Evolutionary conservation across 2,888 invertebrate species (phyloP).

Genomic region (Exephanes ischioxanthus): DNA sequence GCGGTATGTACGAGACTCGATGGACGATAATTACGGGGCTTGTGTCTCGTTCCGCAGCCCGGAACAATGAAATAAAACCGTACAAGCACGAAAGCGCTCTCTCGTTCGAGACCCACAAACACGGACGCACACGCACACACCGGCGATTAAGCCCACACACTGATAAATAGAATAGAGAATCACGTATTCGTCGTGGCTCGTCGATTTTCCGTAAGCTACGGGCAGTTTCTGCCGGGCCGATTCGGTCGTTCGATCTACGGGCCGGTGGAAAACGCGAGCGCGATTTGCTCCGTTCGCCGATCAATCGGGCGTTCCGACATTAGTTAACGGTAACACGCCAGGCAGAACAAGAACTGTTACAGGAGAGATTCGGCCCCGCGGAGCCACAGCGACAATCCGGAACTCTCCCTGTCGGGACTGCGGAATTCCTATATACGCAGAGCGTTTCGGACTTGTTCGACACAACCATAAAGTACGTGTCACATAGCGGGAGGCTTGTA

Average conservation of each 20-base stretch:
- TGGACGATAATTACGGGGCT: constrained; percentile 69
- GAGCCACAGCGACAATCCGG: no score
- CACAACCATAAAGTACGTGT: constrained; percentile 80
- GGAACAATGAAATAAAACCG: constrained; percentile 67
- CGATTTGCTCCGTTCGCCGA: constrained; percentile 56
- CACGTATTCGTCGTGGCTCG: constrained; percentile 49
- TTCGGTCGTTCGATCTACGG: constrained; percentile 6
- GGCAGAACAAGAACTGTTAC: constrained; percentile 79
- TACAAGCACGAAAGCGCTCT: constrained; percentile 28
- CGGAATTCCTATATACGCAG: not conserved
- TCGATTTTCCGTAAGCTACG: constrained; percentile 59
- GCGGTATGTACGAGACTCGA: constrained; percentile 62
- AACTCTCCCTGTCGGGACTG: not conserved
- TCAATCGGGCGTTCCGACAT: constrained; percentile 75
- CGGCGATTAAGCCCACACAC: not conserved
- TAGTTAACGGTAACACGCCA: constrained; percentile 79
- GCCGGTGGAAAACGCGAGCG: constrained; percentile 5
- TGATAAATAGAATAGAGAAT: constrained; percentile 30
- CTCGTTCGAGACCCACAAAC: not conserved
- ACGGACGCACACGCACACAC: not conserved
- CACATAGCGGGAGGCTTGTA: constrained; percentile 66
- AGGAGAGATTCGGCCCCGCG: constrained; percentile 65
- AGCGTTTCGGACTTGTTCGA: constrained; percentile 74
- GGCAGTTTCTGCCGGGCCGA: constrained; percentile 22
- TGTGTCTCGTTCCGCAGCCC: constrained; percentile 61